Percentiles rank a stretch among this genome's conserved stretches.
Conservation (phyloP, 2,888 invertebrate genomes). For the Tipula confusa region DNA sequence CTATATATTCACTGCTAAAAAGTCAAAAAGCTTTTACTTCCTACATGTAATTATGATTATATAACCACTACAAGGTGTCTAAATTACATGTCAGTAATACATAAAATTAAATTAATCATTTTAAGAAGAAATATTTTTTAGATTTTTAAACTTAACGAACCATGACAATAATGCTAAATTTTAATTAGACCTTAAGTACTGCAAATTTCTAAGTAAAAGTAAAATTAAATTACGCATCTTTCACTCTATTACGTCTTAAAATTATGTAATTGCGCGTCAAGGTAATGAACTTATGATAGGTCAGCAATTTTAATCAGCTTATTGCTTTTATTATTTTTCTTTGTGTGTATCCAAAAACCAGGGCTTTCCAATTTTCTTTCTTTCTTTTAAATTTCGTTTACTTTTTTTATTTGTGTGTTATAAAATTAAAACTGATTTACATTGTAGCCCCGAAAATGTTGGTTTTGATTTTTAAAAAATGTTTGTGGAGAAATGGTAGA, state of each 20-base stretch:
- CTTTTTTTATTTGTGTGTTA: neutral
- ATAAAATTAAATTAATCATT: neutral
- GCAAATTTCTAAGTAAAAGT: neutral
- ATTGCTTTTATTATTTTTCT: neutral
- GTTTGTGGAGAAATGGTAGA: neutral
- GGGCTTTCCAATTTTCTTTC: constrained; percentile 25
- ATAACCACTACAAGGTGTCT: neutral
- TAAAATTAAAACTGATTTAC: neutral
- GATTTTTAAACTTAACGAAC: neutral
- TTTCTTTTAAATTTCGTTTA: neutral
- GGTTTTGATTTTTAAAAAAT: neutral
- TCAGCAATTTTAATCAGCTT: neutral
- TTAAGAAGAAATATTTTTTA: neutral
- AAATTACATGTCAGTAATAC: neutral
- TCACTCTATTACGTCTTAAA: neutral
- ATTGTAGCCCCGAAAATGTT: neutral
- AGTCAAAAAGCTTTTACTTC: neutral
- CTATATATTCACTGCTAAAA: neutral
- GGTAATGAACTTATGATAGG: neutral
- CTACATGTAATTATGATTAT: neutral
- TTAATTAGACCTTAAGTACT: neutral
- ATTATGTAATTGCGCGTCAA: neutral
- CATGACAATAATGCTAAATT: neutral
- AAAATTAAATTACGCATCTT: neutral
- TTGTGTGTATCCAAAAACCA: neutral